Evolutionary conservation across 2,888 invertebrate species (phyloP).

Genomic region (Rapana venosa): DNA sequence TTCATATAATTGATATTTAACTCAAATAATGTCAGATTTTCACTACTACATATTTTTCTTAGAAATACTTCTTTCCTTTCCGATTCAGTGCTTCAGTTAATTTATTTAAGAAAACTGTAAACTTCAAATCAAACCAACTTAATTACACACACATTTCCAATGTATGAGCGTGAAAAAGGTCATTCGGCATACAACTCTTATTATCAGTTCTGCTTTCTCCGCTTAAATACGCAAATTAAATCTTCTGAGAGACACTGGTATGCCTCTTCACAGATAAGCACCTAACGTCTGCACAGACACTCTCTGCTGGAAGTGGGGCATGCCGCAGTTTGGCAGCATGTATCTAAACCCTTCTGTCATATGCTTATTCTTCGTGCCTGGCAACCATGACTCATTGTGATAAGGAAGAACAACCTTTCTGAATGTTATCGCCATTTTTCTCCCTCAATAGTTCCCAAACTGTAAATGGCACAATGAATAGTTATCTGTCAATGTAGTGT

Average conservation of each 20-base stretch:
- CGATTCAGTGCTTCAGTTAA: too few relatives aligned
- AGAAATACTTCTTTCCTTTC: too few relatives aligned
- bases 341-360: slow-evolving; percentile 6
- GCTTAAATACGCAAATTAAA: neutral
- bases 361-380: slow-evolving; percentile 11
- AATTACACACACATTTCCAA: too few relatives aligned
- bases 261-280: slow-evolving; percentile 9
- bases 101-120: too few relatives aligned
- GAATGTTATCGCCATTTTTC: slow-evolving; percentile 18
- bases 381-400: slow-evolving; percentile 1
- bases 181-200: too few relatives aligned
- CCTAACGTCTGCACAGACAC: neutral
- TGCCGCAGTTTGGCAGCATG: neutral
- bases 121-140: too few relatives aligned
- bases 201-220: too few relatives aligned
- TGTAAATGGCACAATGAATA: neutral
- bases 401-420: neutral
- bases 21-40: too few relatives aligned
- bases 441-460: neutral
- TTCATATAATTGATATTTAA: too few relatives aligned
- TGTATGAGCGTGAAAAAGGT: too few relatives aligned
- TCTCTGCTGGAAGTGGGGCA: neutral
- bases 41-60: too few relatives aligned
- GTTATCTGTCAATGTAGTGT: neutral
- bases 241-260: neutral